A percentile compares a stretch with the other conserved stretches of the same genome.
These are phyloP conservation scores for Dysmachus trigonus DNA, from an alignment of 2,888 invertebrate genomes.

Conservation along the genomic window DNA sequence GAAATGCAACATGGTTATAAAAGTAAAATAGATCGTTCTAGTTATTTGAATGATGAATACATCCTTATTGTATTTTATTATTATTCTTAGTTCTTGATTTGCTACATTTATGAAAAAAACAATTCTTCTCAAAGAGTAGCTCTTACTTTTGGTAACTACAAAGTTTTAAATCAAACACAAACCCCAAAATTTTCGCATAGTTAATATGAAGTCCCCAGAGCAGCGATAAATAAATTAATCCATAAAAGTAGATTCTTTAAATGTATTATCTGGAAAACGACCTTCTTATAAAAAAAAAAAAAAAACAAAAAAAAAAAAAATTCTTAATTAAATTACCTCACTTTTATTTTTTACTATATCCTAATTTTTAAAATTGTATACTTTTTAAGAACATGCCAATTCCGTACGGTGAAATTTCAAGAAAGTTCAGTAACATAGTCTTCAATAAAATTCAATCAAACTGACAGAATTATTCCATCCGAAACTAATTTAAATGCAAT, in stretches of 20 bases:
- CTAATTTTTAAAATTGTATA: neutral
- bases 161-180: too few species aligned
- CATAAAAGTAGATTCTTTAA: too few species aligned
- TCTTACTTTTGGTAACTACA: too few species aligned
- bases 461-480: neutral
- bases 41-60: neutral
- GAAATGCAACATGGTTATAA: neutral
- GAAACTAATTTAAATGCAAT: neutral
- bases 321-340: neutral
- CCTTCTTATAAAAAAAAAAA: too few species aligned
- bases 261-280: too few species aligned
- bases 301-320: too few species aligned
- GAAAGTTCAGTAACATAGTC: neutral
- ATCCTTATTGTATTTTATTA: neutral
- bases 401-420: neutral
- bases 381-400: neutral
- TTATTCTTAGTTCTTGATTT: neutral
- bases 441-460: neutral
- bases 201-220: too few species aligned
- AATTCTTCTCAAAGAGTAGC: too few species aligned
- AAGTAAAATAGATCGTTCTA: neutral
- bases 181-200: too few species aligned
- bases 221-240: too few species aligned
- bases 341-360: neutral
- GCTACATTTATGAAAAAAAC: too few species aligned